Conservation (phyloP, 2,113 vertebrate genomes). For the Acinonyx jubatus region DNA sequence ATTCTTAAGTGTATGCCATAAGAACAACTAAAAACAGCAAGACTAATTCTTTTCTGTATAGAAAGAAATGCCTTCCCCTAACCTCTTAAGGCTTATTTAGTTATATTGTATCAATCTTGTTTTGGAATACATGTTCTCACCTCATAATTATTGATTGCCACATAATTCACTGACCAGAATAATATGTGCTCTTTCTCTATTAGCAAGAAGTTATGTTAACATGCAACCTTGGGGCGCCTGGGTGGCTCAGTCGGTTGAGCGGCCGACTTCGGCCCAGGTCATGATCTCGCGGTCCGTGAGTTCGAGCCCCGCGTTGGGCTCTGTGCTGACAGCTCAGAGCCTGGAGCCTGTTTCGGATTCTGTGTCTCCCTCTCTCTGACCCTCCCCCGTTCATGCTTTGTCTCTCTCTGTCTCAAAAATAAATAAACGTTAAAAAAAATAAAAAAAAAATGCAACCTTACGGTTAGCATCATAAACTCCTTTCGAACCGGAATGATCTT, state of each 20-base stretch:
- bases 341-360: too few relatives aligned
- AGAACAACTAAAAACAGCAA: background rate
- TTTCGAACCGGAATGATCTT: conserved; percentile 37
- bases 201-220: background rate
- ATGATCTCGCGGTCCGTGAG: too few relatives aligned
- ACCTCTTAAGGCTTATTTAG: background rate
- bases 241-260: too few relatives aligned
- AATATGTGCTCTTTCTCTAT: background rate
- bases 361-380: too few relatives aligned
- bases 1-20: background rate
- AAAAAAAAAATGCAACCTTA: background rate
- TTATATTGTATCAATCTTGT: background rate
- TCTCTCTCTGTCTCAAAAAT: too few relatives aligned
- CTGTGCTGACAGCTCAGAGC: too few relatives aligned
- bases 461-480: background rate
- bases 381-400: too few relatives aligned
- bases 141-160: background rate
- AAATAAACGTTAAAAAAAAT: too few relatives aligned
- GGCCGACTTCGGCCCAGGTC: too few relatives aligned
- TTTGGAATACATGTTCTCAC: background rate
- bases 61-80: background rate
- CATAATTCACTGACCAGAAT: background rate
- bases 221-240: background rate
- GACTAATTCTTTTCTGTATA: background rate
- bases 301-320: too few relatives aligned